Conservation (phyloP, 1,140 invertebrate species). For the Steinernema feltiae region DNA sequence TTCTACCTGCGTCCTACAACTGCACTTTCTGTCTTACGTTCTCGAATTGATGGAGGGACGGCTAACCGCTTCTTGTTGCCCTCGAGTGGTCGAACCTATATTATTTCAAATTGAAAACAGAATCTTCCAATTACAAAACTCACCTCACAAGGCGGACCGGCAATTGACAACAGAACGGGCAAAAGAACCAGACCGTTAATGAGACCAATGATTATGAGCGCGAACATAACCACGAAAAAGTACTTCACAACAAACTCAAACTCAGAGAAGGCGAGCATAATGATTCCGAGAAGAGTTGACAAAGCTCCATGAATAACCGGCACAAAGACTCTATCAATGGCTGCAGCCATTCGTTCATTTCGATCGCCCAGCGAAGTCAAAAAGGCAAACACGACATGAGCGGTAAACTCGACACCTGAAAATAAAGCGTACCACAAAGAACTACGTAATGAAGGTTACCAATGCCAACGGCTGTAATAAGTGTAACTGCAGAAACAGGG, state of each 20-base stretch:
- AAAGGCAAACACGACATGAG: constrained; percentile 79
- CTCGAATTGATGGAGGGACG: background rate
- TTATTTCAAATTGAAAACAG: background rate
- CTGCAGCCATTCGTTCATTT: constrained; percentile 70
- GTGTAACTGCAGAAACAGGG: constrained; percentile 79
- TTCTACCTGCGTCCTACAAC: background rate
- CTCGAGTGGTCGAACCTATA: background rate
- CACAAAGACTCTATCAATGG: constrained; percentile 70
- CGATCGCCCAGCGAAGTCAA: constrained; percentile 77
- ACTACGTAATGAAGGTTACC: constrained; percentile 46
- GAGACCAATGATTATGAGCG: constrained; percentile 75
- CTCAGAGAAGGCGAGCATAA: constrained; percentile 82
- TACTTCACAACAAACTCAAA: constrained; percentile 91
- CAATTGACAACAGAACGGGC: constrained; percentile 77
- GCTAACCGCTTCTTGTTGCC: background rate
- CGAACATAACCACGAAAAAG: constrained; percentile 77
- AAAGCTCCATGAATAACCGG: constrained; percentile 79
- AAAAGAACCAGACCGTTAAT: constrained; percentile 87
- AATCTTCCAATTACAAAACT: constrained; percentile 18
- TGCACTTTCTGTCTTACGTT: background rate
- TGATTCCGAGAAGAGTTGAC: constrained; percentile 74
- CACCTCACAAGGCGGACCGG: constrained; percentile 82
- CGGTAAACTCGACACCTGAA: constrained; percentile 72
- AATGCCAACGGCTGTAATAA: constrained; percentile 79
- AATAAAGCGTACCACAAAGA: background rate